Percentiles rank a stretch among this genome's conserved stretches.
These are phyloP conservation scores for Drosophila lacteicornis DNA, from an alignment of 1,140 invertebrate species.

Conservation along the genomic window DNA sequence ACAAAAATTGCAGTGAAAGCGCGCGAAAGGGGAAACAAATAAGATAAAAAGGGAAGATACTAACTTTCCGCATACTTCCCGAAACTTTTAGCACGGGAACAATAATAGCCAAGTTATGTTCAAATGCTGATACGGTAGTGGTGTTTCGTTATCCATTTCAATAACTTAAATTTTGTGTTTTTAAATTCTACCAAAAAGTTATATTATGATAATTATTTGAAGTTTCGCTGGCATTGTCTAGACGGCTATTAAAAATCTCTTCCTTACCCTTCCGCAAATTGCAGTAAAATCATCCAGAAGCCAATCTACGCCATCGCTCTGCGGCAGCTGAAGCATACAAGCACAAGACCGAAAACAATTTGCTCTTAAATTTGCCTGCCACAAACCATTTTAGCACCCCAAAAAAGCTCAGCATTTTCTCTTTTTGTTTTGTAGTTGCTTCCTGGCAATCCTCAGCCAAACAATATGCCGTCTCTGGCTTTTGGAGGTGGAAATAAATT, in stretches of 20 bases:
- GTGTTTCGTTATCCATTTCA: constrained; percentile 5
- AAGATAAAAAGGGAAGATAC: constrained; percentile 8
- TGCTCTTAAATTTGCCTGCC: constrained; percentile 71
- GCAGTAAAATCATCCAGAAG: constrained; percentile 59
- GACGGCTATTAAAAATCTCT: constrained; percentile 50
- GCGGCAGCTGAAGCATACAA: constrained; percentile 14
- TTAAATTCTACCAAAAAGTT: background rate
- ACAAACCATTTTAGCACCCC: constrained; percentile 45
- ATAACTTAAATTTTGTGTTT: background rate
- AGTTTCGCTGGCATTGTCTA: constrained; percentile 31
- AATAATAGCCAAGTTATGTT: constrained; percentile 12
- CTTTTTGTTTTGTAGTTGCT: background rate
- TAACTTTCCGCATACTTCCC: background rate
- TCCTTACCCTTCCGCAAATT: constrained; percentile 48
- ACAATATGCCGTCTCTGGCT: constrained; percentile 56
- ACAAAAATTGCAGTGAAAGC: constrained; percentile 13
- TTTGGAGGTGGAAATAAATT: constrained; percentile 70
- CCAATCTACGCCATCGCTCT: constrained; percentile 45
- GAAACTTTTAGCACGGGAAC: constrained; percentile 4
- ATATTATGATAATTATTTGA: constrained; percentile 5
- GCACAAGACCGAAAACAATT: constrained; percentile 63
- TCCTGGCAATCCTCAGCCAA: constrained; percentile 24
- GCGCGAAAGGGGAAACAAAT: constrained; percentile 12
- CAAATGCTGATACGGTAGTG: background rate
- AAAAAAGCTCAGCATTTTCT: constrained; percentile 18